Base-by-base conservation (phyloP, 1,140 invertebrate genomes). In the Lepidostoma basale region DNA sequence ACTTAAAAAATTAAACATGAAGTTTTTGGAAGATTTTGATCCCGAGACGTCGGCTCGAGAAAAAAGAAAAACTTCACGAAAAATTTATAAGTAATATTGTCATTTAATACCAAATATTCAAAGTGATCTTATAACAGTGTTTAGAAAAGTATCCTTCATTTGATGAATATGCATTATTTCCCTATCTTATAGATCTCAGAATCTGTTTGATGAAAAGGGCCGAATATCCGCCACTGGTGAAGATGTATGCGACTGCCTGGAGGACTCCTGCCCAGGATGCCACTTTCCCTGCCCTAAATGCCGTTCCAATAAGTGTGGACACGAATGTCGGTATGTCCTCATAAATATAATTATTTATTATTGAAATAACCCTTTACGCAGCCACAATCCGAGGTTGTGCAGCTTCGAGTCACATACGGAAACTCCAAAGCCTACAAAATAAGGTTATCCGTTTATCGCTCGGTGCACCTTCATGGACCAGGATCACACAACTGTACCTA, bases 271-370 rank as follows among this genome's bases (percentile, higher is more conserved):
- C 74, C 79, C 85, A 1, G 93, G 93, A 0, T 95, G 93, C 79
- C 91, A 92, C 76, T 91, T 90, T 77, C 88, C 89, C 1, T 95
- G 92, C 76, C 74, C 82, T 0, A 92, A 90, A 79, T 95, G 93
- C 58, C 74, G 56, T 63, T 83, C 82, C 0, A 75, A 72, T 36
- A 83, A 82, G 76, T 83, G 82, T 77, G 82, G 79, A 25, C 77
- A 78, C 73, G 80, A 83, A 47, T 83, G 82, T 77, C 80, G 82
- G 81, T 83, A 77, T 44, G 39, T 45, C n/a, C 10, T 23, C 3
- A 10, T 52, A 28, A 22, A 52, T n/a, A n/a, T n/a, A n/a, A n/a
- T 8, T 52, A 52, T 26, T 28, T 26, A 36, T 36, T n/a, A 36
- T 36, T 9, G 1, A n/a, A 36, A 12, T 9, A 36, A 36, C 14